Percentiles rank a stretch among this genome's conserved stretches.
These are phyloP conservation scores for Lepidochitona cinerea DNA, from an alignment of 2,888 invertebrate species.

Conservation along the genomic window DNA sequence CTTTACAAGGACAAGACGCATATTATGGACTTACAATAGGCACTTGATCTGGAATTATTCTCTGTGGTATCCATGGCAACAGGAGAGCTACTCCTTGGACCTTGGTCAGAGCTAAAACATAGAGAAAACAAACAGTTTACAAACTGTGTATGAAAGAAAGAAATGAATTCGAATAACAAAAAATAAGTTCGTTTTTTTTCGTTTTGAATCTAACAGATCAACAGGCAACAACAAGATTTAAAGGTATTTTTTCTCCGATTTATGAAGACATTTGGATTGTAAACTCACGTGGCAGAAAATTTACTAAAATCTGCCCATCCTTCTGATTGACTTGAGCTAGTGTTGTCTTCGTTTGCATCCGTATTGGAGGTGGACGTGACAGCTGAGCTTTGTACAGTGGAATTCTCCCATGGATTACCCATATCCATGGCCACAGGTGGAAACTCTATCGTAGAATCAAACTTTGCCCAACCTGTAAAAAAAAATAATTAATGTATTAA, in stretches of 20 bases:
- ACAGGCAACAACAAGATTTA: no score
- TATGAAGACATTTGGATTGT: no score
- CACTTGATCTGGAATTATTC: slow-evolving; percentile 23
- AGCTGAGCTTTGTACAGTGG: slow-evolving; percentile 34
- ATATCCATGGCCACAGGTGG: slow-evolving; percentile 69
- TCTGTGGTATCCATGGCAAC: slow-evolving; percentile 67
- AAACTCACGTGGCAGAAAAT: not conserved
- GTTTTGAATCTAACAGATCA: no score
- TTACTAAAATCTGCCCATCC: slow-evolving; percentile 44
- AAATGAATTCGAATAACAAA: no score
- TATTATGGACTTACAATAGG: not conserved
- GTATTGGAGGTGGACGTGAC: slow-evolving; percentile 63
- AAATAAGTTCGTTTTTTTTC: no score
- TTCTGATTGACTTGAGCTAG: no score
- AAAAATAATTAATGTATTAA: no score
- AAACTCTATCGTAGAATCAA: slow-evolving; percentile 54
- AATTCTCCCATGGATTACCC: slow-evolving; percentile 66
- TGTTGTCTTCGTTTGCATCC: slow-evolving; percentile 16
- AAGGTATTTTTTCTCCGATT: no score
- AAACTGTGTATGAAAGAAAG: no score
- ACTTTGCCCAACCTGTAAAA: slow-evolving; percentile 50
- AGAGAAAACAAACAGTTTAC: not conserved
- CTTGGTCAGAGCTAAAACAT: slow-evolving; percentile 20
- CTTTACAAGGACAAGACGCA: no score
- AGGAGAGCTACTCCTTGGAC: slow-evolving; percentile 63